Percentiles rank a stretch among this genome's conserved stretches.
phyloP scores from a whole-genome alignment of 2,888 invertebrate genomes.

The Tetranychus truncatus region DNA sequence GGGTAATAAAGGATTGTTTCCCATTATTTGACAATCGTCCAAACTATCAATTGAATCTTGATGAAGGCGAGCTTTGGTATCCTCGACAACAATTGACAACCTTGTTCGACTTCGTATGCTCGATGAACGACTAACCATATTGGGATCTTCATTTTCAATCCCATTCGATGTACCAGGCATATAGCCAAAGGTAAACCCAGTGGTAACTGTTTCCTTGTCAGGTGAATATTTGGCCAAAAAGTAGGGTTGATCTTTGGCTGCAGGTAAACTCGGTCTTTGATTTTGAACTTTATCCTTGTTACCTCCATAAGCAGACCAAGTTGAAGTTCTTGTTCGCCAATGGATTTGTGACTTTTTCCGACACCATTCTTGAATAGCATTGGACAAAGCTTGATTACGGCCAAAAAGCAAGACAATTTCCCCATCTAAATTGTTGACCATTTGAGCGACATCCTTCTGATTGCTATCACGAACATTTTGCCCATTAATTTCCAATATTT shows the following conservation, averaged over 20 bases:
- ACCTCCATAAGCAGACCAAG: slow-evolving; percentile 27
- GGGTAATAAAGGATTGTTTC: slow-evolving; percentile 21
- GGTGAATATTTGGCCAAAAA: slow-evolving; percentile 15
- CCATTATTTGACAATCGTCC: slow-evolving; percentile 9
- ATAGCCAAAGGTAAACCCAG: background rate
- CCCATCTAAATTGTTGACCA: slow-evolving; percentile 29
- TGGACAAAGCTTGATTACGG: slow-evolving; percentile 27
- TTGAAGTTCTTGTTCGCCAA: slow-evolving; percentile 26
- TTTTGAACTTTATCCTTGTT: slow-evolving; percentile 27
- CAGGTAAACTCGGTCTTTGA: slow-evolving; percentile 26
- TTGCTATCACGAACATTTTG: slow-evolving; percentile 28
- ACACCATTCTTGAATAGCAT: slow-evolving; percentile 29
- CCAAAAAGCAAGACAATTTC: slow-evolving; percentile 29
- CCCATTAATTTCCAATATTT: slow-evolving; percentile 29
- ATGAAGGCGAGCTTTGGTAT: background rate
- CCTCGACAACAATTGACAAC: slow-evolving; percentile 22
- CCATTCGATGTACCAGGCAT: slow-evolving; percentile 2
- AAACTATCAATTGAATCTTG: slow-evolving; percentile 15
- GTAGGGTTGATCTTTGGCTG: slow-evolving; percentile 24
- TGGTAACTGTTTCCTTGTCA: slow-evolving; percentile 6
- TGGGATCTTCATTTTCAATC: slow-evolving; percentile 5
- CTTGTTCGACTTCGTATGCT: slow-evolving; percentile 21
- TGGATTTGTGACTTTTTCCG: slow-evolving; percentile 27
- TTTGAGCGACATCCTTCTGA: slow-evolving; percentile 28
- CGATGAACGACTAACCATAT: slow-evolving; percentile 21